A percentile compares a stretch with the other conserved stretches of the same genome.
phyloP scores from a whole-genome alignment of 2,888 invertebrate species.

The Punctoribates punctum region DNA sequence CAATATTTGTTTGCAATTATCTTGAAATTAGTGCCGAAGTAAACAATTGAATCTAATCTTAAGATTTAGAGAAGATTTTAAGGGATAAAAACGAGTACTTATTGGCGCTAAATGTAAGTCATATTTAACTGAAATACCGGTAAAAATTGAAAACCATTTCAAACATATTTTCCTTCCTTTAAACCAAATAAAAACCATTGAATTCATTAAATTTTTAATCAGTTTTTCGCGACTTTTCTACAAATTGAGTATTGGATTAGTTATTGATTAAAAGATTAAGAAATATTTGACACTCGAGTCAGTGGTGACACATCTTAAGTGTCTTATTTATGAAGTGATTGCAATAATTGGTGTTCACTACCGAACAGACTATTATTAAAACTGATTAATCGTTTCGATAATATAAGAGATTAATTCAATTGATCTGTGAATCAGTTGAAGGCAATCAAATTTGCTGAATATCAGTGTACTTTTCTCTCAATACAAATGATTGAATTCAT shows the following conservation, averaged over 20 bases:
- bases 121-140: not conserved
- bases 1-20: slow-evolving; percentile 13
- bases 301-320: too few species aligned
- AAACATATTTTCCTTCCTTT: not conserved
- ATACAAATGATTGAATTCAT: not conserved
- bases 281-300: not conserved
- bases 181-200: not conserved
- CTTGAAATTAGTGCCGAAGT: not conserved
- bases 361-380: not conserved
- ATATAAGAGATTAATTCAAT: too few species aligned
- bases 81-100: not conserved
- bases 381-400: not conserved
- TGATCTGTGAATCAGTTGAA: too few species aligned
- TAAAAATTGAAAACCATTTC: not conserved
- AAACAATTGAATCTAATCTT: not conserved
- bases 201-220: too few species aligned
- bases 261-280: not conserved
- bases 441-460: too few species aligned
- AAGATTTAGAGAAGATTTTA: not conserved
- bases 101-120: not conserved
- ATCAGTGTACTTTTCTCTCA: not conserved
- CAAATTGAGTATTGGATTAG: not conserved
- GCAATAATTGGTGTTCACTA: not conserved
- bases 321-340: not conserved
- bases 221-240: too few species aligned